Base-by-base conservation (phyloP, 2,888 invertebrate genomes). In the Sphinx pinastri region DNA sequence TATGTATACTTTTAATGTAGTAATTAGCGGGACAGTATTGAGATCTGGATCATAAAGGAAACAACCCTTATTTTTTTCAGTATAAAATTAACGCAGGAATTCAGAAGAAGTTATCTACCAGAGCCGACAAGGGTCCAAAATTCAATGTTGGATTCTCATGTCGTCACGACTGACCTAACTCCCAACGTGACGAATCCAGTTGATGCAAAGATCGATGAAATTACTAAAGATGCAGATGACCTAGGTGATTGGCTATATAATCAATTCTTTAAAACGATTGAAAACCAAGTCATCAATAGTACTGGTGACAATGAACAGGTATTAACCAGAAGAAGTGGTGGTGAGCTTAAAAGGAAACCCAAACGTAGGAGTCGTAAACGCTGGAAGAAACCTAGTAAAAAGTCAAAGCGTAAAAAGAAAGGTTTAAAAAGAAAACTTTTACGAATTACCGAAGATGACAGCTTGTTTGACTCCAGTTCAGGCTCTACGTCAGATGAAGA, bases 231-330 rank as follows among this genome's bases (percentile, higher is more conserved):
- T 57, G 82, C 88, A 6, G 90, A 91, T 57, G 91, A 92, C 68
- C 83, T 93, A 51, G 87, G 93, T 19, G 91, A 93, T 72, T 94
- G 93, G 93, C 82, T 94, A 12, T 93, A 93, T 73, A 92, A 92
- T 72, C 92, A 93, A 73, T 94, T 94, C 72, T 93, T 92, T 72
- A 92, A 92, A 85, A 89, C 92, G 19, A 88, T 94, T 63, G 93
- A 94, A 75, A 90, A 83, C 63, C 91, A 92, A 85, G 89, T 92
- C 2, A 88, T 93, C 2, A 92, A 90, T 70, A 88, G 88, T 55
- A 89, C 92, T 13, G 77, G 80, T 73, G 81, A 80, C 6, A 80
- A 79, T 55, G 73, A 82, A 31, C 76, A 80, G 63, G 67, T 67
- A n/a, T 69, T 79, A n/a, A 87, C 87, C 2, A 83, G 92, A 77